Percentiles rank a stretch among this genome's conserved stretches.
Evolutionary conservation across 2,113 vertebrate genomes (phyloP).

Genomic region (Corapipo altera): DNA sequence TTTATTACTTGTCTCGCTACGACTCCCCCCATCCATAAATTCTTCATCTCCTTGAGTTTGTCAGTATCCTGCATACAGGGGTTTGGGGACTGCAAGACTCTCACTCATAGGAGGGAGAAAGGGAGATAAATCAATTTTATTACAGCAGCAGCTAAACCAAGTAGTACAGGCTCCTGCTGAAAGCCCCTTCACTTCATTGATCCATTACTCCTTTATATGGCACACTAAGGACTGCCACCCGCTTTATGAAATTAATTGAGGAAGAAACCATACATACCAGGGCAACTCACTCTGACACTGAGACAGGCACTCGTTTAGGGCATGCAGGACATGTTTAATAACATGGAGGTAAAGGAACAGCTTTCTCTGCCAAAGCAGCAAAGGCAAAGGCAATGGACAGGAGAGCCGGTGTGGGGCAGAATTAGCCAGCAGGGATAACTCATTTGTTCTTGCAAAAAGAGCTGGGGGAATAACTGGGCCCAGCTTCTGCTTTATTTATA

Average conservation of each 20-base stretch:
- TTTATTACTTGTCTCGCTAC: background rate
- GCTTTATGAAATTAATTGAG: conserved; percentile 7
- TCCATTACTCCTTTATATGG: background rate
- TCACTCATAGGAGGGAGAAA: background rate
- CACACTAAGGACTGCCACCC: background rate
- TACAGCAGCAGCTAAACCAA: background rate
- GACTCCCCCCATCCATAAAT: background rate
- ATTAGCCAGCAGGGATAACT: background rate
- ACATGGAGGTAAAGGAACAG: background rate
- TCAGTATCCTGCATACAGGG: background rate
- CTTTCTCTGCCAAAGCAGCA: background rate
- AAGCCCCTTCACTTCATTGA: background rate
- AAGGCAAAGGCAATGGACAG: background rate
- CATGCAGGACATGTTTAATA: background rate
- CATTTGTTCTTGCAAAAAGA: background rate
- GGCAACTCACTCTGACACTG: background rate
- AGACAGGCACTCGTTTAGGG: background rate
- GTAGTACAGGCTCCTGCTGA: background rate
- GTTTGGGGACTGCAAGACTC: background rate
- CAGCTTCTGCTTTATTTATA: background rate
- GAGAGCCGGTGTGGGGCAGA: background rate
- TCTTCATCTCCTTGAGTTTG: background rate
- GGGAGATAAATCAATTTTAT: background rate
- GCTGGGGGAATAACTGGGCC: background rate
- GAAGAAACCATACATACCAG: background rate